Evolutionary conservation across 2,888 invertebrate genomes (phyloP).

Genomic region (Vandiemenella viatica): DNA sequence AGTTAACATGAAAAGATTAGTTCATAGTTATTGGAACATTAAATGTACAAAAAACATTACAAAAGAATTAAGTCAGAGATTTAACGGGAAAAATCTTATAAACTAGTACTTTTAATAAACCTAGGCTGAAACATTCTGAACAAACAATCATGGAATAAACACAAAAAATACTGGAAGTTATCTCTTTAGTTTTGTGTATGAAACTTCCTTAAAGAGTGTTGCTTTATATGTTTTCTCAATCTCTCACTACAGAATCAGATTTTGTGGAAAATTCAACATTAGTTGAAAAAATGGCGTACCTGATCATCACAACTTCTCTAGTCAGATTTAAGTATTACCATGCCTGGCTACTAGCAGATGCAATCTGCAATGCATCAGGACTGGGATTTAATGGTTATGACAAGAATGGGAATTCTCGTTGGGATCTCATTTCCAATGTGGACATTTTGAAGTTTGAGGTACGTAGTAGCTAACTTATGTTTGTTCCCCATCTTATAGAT

Average conservation of each 20-base stretch:
- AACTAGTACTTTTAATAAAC: background rate
- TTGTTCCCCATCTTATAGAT: no score
- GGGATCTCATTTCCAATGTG: slow-evolving; percentile 89
- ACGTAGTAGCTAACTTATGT: slow-evolving; percentile 22
- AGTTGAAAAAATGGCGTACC: slow-evolving; percentile 54
- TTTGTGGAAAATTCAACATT: slow-evolving; percentile 44
- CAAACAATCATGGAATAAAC: no score
- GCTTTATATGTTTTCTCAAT: background rate
- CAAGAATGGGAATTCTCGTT: slow-evolving; percentile 55
- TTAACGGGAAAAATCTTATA: no score
- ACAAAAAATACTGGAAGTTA: no score
- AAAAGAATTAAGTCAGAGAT: no score
- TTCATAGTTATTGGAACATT: no score
- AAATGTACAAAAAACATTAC: no score
- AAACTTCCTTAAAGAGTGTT: background rate
- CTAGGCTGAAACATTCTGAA: background rate
- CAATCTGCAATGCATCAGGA: slow-evolving; percentile 88
- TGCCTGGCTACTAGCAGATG: slow-evolving; percentile 92
- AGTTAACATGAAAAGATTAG: no score
- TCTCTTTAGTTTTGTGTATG: background rate
- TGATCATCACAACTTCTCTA: slow-evolving; percentile 57
- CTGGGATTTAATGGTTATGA: slow-evolving; percentile 76
- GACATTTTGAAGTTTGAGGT: slow-evolving; percentile 81
- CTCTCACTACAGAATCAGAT: slow-evolving; percentile 37
- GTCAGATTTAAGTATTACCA: slow-evolving; percentile 89